phyloP scores from a whole-genome alignment of 2,797 vertebrate species.

The Bucorvus abyssinicus region DNA sequence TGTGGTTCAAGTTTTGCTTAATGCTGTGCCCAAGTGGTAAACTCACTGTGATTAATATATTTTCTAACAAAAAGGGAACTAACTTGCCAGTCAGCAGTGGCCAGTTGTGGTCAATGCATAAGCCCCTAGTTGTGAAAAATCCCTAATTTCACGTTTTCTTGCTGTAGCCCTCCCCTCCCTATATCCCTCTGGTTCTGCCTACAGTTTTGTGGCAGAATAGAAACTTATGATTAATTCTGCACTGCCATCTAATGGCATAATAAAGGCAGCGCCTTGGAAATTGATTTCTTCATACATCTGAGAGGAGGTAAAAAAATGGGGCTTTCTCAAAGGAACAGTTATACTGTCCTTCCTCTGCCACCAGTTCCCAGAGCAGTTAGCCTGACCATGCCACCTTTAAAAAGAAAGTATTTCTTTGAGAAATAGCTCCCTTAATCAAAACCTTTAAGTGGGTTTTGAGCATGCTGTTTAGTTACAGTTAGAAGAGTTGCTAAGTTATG shows the following conservation, averaged over 20 bases:
- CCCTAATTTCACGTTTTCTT: neutral
- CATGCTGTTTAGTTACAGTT: neutral
- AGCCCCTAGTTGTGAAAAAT: neutral
- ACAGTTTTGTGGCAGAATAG: neutral
- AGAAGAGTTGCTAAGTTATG: neutral
- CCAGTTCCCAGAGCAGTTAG: neutral
- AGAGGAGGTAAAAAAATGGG: neutral
- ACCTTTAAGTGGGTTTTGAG: neutral
- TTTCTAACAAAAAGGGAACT: neutral
- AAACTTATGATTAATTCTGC: slow-evolving; percentile 4
- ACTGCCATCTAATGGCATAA: slow-evolving; percentile 57
- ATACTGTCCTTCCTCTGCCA: neutral
- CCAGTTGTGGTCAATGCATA: neutral
- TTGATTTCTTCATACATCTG: neutral
- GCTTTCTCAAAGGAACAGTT: neutral
- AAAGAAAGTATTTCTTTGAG: neutral
- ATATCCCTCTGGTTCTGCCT: neutral
- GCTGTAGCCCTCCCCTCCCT: neutral
- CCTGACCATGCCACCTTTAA: neutral
- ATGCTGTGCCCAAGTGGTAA: neutral
- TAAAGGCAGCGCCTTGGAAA: neutral
- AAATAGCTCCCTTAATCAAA: neutral
- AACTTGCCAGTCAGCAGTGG: neutral
- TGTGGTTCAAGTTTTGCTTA: neutral
- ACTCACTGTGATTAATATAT: neutral